A percentile compares a stretch with the other conserved stretches of the same genome.
Evolutionary conservation across 2,113 vertebrate genomes (phyloP).

Genomic region (Peromyscus maniculatus): DNA sequence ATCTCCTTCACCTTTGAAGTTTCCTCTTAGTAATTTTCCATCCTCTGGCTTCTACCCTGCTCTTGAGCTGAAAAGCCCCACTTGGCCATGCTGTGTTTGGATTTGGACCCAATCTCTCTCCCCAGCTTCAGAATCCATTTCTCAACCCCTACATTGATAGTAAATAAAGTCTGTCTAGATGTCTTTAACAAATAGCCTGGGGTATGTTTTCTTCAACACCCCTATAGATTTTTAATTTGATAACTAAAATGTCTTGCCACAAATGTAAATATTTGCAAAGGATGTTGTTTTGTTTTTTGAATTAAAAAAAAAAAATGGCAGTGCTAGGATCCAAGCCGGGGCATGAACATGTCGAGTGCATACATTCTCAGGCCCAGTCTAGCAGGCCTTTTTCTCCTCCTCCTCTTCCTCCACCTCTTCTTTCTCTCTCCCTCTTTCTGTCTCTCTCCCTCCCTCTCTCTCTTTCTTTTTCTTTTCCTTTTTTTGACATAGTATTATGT

Average conservation of each 20-base stretch:
- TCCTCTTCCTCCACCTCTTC: neutral
- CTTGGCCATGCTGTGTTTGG: neutral
- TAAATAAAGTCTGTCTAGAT: neutral
- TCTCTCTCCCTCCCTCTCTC: too few species aligned
- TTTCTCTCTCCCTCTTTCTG: neutral
- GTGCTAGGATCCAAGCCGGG: neutral
- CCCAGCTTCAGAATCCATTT: neutral
- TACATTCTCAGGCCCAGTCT: neutral
- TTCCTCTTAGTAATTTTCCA: constrained; percentile 12
- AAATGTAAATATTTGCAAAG: neutral
- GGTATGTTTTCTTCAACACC: neutral
- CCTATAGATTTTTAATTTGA: neutral
- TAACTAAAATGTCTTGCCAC: neutral
- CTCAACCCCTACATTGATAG: neutral
- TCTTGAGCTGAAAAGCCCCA: neutral
- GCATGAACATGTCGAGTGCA: neutral
- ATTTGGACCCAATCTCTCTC: neutral
- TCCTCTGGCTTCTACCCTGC: neutral
- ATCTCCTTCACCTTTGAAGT: neutral
- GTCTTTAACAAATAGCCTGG: neutral
- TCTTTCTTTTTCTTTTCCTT: rapidly evolving
- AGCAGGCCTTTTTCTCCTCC: neutral
- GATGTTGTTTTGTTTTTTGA: neutral
- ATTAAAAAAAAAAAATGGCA: neutral
- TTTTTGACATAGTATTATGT: neutral